Evolutionary conservation across 92 coral and sea anemone genomes (phyloP).

Genomic region (Scolanthus callimorphus): DNA sequence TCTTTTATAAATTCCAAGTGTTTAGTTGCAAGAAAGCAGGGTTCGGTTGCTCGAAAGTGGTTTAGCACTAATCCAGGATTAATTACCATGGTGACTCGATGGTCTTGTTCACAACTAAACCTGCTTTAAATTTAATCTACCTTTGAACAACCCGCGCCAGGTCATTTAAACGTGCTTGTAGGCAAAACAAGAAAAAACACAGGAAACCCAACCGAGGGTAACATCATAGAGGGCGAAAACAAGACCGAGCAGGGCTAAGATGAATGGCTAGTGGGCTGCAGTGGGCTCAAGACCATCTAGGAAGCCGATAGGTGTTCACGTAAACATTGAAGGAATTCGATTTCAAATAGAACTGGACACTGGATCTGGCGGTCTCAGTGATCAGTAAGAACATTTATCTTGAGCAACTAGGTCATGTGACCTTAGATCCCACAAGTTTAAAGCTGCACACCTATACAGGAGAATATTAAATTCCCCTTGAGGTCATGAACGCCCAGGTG

Average conservation of each 20-base stretch:
- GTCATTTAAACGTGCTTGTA: neutral
- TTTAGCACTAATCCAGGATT: too few species aligned
- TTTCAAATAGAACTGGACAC: neutral
- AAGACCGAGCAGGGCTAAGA: neutral
- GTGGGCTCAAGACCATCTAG: neutral
- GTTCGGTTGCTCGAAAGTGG: too few species aligned
- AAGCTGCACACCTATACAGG: neutral
- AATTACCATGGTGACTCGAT: too few species aligned
- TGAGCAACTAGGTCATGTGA: neutral
- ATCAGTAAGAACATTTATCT: neutral
- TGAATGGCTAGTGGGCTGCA: neutral
- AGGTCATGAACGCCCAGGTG: neutral
- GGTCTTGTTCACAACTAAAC: too few species aligned
- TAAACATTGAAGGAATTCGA: neutral
- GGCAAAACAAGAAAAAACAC: neutral
- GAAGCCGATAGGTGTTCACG: neutral
- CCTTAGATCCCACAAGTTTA: neutral
- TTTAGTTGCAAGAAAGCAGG: too few species aligned
- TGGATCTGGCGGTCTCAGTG: neutral
- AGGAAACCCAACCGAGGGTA: neutral
- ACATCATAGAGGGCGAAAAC: neutral
- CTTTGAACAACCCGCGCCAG: too few species aligned
- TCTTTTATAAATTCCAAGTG: neutral
- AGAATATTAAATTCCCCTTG: neutral
- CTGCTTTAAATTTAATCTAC: too few species aligned